Evolutionary conservation across 2,797 vertebrate genomes (phyloP), one percentile per base, ranked within the genome.

Genomic region (Pelochelys cantorii): DNA sequence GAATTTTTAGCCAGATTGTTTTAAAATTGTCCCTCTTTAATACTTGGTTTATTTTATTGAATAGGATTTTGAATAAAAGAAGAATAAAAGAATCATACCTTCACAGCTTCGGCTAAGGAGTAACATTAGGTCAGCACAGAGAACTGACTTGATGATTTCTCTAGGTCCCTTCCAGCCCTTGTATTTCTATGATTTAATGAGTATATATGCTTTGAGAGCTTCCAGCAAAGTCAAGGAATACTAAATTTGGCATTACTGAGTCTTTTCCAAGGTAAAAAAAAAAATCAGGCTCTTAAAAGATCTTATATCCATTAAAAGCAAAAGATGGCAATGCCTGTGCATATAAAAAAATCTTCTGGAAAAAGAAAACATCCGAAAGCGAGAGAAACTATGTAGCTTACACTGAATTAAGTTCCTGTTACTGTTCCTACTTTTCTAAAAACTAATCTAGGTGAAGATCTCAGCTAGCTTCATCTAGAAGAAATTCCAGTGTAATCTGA

Each of bases 1-100:
- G 62, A 11, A 22, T 52, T 85, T 86, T 83, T 62, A 90, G n/a
- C n/a, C 85, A 9, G 4, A 27, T 2, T 65, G 22, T 81, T 20
- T 90, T 25, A 0, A 15, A 5, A 7, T 2, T 4, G 12, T 0
- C 11, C 6, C 5, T 14, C 1, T 2, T n/a, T 48, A 11, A 55
- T 5, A 5, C 59, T 88, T 92, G 23, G 13, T 80, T 87, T 56
- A 5, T 4, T 57, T 84, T 20, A 82, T 14, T 81, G 29, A 25
- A 77, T 89, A 6, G 3, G 17, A 23, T 12, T 2, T 88, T 92
- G 78, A 52, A 55, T 88, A 15, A 87, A 87, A 60, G 74, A 77
- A 52, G 48, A 10, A 75, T 83, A 62, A 62, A 85, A 42, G 55
- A 91, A 60, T 54, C 2, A 3, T 1, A 1, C 62, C 85, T 23